Evolutionary conservation across 1,140 invertebrate genomes (phyloP).

Genomic region (Paralvinella palmiformis): DNA sequence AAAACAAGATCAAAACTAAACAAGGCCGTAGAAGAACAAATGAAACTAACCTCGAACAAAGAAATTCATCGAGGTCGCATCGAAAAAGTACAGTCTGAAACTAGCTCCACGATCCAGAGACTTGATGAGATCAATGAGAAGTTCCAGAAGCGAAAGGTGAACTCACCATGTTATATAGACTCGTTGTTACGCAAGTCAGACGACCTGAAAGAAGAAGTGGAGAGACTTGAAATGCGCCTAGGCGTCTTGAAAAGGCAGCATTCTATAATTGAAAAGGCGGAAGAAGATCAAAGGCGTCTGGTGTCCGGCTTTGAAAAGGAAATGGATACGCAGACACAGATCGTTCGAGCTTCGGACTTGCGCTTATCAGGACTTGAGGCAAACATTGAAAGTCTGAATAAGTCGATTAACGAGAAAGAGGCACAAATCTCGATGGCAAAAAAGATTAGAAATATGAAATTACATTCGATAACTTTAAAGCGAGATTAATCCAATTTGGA

Average conservation of each 20-base stretch:
- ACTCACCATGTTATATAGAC: background rate
- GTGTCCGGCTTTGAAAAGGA: background rate
- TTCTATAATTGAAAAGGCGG: background rate
- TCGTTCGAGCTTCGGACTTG: background rate
- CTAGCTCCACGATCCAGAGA: background rate
- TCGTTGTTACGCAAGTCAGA: background rate
- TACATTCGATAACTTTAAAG: slow-evolving; percentile 53
- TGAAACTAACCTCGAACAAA: background rate
- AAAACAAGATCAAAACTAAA: background rate
- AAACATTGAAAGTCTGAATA: background rate
- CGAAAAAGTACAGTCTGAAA: background rate
- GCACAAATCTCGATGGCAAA: background rate
- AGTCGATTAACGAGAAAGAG: background rate
- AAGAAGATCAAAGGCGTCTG: background rate
- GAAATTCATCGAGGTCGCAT: background rate
- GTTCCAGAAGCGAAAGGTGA: background rate
- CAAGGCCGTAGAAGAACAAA: background rate
- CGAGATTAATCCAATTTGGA: too few relatives aligned
- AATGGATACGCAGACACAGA: background rate
- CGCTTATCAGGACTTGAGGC: background rate
- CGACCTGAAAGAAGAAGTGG: background rate
- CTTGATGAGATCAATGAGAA: background rate
- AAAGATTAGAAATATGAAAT: slow-evolving; percentile 30
- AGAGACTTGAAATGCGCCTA: background rate
- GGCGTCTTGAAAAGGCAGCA: background rate